A percentile compares a stretch with the other conserved stretches of the same genome.
Conservation (phyloP, 2,113 vertebrate species). For the Poeciliopsis prolifica region DNA sequence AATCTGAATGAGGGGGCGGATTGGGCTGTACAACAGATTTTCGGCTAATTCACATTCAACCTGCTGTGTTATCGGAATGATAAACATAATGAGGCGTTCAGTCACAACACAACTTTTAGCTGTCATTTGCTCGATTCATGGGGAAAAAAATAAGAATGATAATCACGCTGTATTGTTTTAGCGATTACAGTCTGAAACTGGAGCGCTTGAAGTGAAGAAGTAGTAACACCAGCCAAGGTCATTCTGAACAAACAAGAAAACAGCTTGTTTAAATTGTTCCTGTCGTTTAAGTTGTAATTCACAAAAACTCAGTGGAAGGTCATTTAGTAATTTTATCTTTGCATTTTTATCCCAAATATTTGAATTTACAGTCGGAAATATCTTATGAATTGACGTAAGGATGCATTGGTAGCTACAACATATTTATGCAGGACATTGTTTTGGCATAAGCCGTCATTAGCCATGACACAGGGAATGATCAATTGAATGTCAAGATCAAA, state of each 20-base stretch:
- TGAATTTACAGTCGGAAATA: not conserved
- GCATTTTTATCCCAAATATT: not conserved
- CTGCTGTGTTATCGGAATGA: conserved; percentile 10
- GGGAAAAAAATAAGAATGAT: not conserved
- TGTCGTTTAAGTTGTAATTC: not conserved
- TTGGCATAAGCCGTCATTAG: too few relatives aligned
- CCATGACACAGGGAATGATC: too few relatives aligned
- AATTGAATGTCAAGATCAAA: too few relatives aligned
- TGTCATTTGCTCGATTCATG: conserved; percentile 1
- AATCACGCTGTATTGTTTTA: not conserved
- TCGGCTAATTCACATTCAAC: conserved; percentile 13
- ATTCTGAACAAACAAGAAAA: not conserved
- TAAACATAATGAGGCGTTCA: conserved; percentile 23
- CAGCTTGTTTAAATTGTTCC: not conserved
- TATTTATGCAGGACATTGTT: too few relatives aligned
- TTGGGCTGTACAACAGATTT: not conserved
- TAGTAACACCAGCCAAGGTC: not conserved
- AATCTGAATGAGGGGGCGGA: conserved; percentile 21
- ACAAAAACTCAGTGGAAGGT: not conserved
- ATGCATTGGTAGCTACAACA: not conserved
- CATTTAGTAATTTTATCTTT: not conserved
- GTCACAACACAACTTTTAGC: conserved; percentile 46
- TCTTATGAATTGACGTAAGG: not conserved
- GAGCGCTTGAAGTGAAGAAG: not conserved
- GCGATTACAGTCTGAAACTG: not conserved